Base-by-base conservation (phyloP, 2,113 vertebrate genomes). In the Stomatorhinus ivindoensis region DNA sequence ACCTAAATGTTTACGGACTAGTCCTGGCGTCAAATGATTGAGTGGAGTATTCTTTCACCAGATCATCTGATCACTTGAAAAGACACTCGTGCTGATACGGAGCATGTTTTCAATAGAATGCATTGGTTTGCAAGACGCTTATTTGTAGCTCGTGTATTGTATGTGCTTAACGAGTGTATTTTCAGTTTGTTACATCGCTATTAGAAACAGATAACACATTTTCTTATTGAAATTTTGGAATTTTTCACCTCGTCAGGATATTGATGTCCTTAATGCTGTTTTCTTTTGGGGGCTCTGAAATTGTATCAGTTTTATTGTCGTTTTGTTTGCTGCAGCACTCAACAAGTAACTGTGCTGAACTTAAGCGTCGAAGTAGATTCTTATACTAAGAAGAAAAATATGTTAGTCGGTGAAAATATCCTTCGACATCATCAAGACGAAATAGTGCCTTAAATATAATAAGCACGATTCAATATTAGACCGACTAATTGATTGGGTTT, bases 281-380 rank as follows among this genome's bases (percentile, higher is more conserved):
- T 80, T 80, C 13, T 80, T 80, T 42, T 17, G 35, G 5, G 73
- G 13, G 17, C 11, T 80, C 15, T 80, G 73, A 80, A 69, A 80
- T 42, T 80, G 73, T 7, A 80, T 42, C 73, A 39, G 73, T 42
- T 80, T 80, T 80, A 42, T 42, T 80, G 5, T 35, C 15, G 15
- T 80, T 80, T 42, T 80, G 73, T 19, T 80, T 80, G 31, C 35
- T 80, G 73, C 13, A 80, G 35, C 73, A 80, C 73, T 80, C 73
- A 80, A 80, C 73, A 80, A 80, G 73, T 80, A 80, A 80, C 35
- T 80, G 73, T 80, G 73, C 17, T 42, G 35, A 80, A 80, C 73
- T 80, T 80, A 39, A 19, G 31, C 73, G 35, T 42, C 31, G 15
- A 76, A 39, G 35, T 76, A 42, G 31, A 80, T 80, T 80, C 35